Percentiles rank a stretch among this genome's conserved stretches.
phyloP scores from a whole-genome alignment of 2,888 invertebrate genomes.

The Mallateleia sp. region DNA sequence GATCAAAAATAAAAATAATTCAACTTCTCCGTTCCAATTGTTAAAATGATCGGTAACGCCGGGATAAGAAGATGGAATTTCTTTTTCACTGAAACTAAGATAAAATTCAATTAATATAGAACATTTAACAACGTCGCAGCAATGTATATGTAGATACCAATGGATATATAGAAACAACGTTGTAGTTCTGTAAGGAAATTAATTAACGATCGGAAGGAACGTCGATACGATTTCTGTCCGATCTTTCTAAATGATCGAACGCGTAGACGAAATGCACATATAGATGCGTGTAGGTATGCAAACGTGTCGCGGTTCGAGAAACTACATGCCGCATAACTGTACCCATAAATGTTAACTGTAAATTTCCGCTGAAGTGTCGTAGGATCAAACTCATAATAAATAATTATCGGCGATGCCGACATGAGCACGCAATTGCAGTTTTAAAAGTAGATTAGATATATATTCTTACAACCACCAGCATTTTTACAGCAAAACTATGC shows the following conservation, averaged over 20 bases:
- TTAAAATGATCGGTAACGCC: neutral
- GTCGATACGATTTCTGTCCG: slow-evolving; percentile 19
- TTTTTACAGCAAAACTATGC: neutral
- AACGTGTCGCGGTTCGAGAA: slow-evolving; percentile 58
- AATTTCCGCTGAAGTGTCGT: slow-evolving; percentile 76
- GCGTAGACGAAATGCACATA: slow-evolving; percentile 45
- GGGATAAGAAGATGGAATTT: neutral
- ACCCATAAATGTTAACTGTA: slow-evolving; percentile 82
- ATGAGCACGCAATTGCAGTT: slow-evolving; percentile 47
- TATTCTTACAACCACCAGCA: neutral
- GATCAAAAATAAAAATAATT: neutral
- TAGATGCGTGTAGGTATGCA: slow-evolving; percentile 64
- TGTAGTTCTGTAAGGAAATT: no score
- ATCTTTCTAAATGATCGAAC: slow-evolving; percentile 45
- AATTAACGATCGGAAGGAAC: no score
- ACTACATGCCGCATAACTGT: slow-evolving; percentile 81
- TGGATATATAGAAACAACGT: no score
- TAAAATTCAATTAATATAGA: no score
- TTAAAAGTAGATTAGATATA: slow-evolving; percentile 11
- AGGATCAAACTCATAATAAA: slow-evolving; percentile 77
- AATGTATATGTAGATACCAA: no score
- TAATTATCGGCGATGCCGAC: slow-evolving; percentile 77
- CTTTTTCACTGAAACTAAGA: no score
- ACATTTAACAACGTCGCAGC: no score
- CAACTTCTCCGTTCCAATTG: neutral